Conservation (phyloP, 2,113 vertebrate genomes). For the Aythya baeri region DNA sequence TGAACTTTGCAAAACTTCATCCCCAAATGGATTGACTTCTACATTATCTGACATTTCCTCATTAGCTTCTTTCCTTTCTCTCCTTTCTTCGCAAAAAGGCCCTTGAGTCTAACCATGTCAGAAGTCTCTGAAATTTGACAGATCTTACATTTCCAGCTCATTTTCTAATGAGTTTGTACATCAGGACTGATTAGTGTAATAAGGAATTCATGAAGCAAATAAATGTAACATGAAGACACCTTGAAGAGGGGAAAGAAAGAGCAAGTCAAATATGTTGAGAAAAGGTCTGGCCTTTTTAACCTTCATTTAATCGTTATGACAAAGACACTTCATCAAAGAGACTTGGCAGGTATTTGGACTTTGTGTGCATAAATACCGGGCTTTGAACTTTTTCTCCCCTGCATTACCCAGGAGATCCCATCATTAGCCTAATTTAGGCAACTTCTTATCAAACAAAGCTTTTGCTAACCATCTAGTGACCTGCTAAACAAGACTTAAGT, state of each 20-base stretch:
- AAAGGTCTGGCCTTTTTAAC: slow-evolving; percentile 68
- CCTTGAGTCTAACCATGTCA: slow-evolving; percentile 51
- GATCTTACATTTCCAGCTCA: slow-evolving; percentile 72
- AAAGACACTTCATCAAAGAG: slow-evolving; percentile 66
- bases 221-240: slow-evolving; percentile 73
- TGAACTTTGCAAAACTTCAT: slow-evolving; percentile 47
- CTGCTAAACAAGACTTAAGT: neutral
- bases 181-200: slow-evolving; percentile 75
- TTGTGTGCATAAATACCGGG: neutral
- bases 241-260: slow-evolving; percentile 75
- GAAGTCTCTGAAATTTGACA: slow-evolving; percentile 68
- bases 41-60: slow-evolving; percentile 65
- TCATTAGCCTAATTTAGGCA: slow-evolving; percentile 26
- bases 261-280: slow-evolving; percentile 34
- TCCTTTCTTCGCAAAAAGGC: slow-evolving; percentile 32
- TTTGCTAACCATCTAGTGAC: neutral
- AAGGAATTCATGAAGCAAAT: slow-evolving; percentile 83
- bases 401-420: neutral
- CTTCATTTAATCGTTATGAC: slow-evolving; percentile 64
- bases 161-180: slow-evolving; percentile 77
- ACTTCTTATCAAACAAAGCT: neutral
- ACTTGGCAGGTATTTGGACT: slow-evolving; percentile 48
- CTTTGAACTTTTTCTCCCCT: slow-evolving; percentile 37
- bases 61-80: slow-evolving; percentile 60
- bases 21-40: slow-evolving; percentile 24